A percentile compares a stretch with the other conserved stretches of the same genome.
Conservation (phyloP, 2,888 invertebrate species). For the Stenichneumon culpator region DNA sequence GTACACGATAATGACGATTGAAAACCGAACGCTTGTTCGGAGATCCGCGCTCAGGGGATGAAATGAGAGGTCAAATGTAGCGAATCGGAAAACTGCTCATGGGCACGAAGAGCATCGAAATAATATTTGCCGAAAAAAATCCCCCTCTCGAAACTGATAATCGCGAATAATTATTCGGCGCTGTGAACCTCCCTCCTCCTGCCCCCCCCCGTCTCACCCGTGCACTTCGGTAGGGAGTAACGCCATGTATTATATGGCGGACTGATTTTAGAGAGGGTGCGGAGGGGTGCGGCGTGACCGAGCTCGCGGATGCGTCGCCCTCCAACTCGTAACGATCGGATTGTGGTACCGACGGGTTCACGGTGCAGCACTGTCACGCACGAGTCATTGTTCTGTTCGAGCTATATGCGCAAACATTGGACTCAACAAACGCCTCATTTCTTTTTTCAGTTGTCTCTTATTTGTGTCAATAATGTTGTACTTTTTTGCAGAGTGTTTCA, state of each 20-base stretch:
- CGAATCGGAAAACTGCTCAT: not conserved
- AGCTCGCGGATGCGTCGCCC: conserved; percentile 29
- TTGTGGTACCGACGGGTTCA: conserved; percentile 10
- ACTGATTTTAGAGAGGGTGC: conserved; percentile 11
- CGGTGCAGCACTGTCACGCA: conserved; percentile 24
- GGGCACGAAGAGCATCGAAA: not conserved
- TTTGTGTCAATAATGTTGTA: not conserved
- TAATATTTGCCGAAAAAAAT: conserved; percentile 47
- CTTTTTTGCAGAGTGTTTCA: not conserved
- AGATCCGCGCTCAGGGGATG: not conserved
- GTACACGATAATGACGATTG: not conserved
- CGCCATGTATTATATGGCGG: conserved; percentile 3
- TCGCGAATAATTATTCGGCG: conserved; percentile 39
- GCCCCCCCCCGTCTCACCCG: not conserved
- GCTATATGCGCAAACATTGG: conserved; percentile 5
- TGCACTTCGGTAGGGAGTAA: not conserved
- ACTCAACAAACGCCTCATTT: not conserved
- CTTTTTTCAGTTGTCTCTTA: not conserved
- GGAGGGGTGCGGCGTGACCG: conserved; percentile 40
- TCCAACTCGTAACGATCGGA: conserved; percentile 45
- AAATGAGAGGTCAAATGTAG: conserved; percentile 34
- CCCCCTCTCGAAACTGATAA: conserved; percentile 25
- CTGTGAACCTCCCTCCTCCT: not conserved
- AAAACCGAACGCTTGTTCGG: not conserved
- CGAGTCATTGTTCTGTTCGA: conserved; percentile 21